Evolutionary conservation across 2,797 vertebrate species (phyloP), one percentile per base, ranked within the genome.

Genomic region (Eulemur coronatus): DNA sequence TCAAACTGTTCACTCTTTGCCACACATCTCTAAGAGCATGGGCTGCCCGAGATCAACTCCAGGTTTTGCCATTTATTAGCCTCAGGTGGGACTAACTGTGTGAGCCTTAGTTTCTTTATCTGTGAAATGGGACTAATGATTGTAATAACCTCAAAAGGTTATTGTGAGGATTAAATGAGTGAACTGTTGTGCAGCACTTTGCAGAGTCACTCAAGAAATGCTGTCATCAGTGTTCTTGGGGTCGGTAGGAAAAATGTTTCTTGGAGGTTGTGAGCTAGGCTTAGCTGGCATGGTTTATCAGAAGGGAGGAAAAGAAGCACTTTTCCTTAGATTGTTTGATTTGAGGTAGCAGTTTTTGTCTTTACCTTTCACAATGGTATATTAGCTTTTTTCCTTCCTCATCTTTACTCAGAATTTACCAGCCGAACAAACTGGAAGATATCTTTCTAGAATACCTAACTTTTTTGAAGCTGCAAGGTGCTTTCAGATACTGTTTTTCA

Each of bases 401-500:
- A 15, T 43, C 35, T 96, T 92, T 28, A 70, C 55, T 93, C 38
- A 81, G 38, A 78, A 84, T 92, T 80, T 43, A 55, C 17, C 55
- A 61, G 1, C 43, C 6, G 26, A 55, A 70, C n/a, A 48, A 89
- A 59, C 46, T 9, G 10, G 13, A 55, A 82, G 17, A 41, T 85
- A 61, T 12, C 10, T 80, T 91, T 88, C 79, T 38, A 65, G 61
- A 93, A 59, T 15, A 89, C 46, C 85, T 79, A 65, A 73, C 15
- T 73, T 81, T 91, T 91, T 86, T 87, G 30, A 82, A 84, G 55
- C 50, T 9, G 15, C 30, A 55, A 61, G 35, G 22, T 41, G 48
- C 81, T 94, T 82, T 89, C 70, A 97, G 46, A 79, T 84, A 73
- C 28, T 93, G 35, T 87, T 95, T 93, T 95, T 87, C 70, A 94